Conservation (phyloP, 2,888 invertebrate species). For the Drosophila kuntzei region DNA sequence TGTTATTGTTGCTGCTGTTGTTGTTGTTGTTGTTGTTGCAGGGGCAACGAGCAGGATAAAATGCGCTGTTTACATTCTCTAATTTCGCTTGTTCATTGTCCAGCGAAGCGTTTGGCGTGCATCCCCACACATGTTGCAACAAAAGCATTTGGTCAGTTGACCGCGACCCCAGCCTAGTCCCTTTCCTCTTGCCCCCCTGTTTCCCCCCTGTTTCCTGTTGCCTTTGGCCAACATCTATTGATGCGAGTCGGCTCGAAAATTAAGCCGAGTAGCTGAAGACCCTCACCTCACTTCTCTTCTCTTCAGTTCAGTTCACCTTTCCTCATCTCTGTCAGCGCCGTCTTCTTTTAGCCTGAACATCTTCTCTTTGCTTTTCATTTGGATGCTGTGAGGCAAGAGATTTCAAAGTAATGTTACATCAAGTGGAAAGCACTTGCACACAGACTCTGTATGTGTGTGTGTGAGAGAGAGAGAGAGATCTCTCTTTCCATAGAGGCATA, state of each 20-base stretch:
- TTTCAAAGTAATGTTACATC: constrained; percentile 82
- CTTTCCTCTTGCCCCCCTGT: neutral
- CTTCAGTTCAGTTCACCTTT: neutral
- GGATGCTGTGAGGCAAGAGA: constrained; percentile 67
- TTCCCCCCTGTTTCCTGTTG: neutral
- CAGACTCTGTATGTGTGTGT: constrained; percentile 34
- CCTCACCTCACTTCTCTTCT: constrained; percentile 12
- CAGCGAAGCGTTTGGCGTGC: constrained; percentile 78
- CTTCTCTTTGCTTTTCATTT: constrained; percentile 80
- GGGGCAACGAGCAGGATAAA: constrained; percentile 78
- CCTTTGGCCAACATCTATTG: constrained; percentile 27
- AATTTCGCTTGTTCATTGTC: constrained; percentile 82
- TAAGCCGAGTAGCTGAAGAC: constrained; percentile 70
- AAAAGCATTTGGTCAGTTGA: constrained; percentile 73
- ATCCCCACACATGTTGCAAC: constrained; percentile 49
- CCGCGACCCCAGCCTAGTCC: constrained; percentile 49
- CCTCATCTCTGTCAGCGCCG: constrained; percentile 27
- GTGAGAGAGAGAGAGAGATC: constrained; percentile 4
- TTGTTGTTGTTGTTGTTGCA: constrained; percentile 27
- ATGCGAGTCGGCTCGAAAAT: constrained; percentile 66
- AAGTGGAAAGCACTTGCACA: constrained; percentile 80
- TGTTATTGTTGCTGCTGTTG: constrained; percentile 21
- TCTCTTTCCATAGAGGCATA: constrained; percentile 36
- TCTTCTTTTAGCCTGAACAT: constrained; percentile 59
- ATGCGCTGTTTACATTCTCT: constrained; percentile 81